phyloP scores from a whole-genome alignment of 2,888 invertebrate species.

The Mycogona germanica region DNA sequence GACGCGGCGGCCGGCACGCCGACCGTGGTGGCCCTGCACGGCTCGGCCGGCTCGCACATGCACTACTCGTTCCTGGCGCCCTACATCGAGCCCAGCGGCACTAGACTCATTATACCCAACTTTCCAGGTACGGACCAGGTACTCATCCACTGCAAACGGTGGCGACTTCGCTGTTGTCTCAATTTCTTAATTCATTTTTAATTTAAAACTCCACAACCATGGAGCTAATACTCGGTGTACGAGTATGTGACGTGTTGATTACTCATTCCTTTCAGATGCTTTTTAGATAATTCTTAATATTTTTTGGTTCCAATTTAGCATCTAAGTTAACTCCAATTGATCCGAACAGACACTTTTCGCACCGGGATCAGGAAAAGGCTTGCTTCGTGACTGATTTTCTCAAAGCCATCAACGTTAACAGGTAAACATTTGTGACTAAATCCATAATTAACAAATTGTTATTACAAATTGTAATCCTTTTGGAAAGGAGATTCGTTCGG shows the following conservation, averaged over 20 bases:
- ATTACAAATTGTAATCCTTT: not conserved
- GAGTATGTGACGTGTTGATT: too few relatives aligned
- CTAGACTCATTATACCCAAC: conserved; percentile 8
- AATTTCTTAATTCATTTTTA: not conserved
- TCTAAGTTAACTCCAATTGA: not conserved
- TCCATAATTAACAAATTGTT: not conserved
- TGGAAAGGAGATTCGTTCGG: not conserved
- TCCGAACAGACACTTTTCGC: not conserved
- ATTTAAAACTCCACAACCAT: not conserved
- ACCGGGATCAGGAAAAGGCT: conserved; percentile 4
- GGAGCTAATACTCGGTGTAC: too few relatives aligned
- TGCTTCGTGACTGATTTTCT: conserved; percentile 7
- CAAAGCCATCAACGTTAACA: conserved; percentile 1
- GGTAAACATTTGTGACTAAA: not conserved
- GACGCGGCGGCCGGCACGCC: not conserved
- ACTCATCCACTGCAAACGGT: too few relatives aligned
- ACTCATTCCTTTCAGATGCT: too few relatives aligned
- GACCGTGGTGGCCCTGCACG: conserved; percentile 10
- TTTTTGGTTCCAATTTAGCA: not conserved
- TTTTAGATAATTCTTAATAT: too few relatives aligned
- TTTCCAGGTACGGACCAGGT: conserved; percentile 12
- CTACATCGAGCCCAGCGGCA: not conserved
- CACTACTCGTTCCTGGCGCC: not conserved
- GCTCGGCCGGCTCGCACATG: conserved; percentile 1
- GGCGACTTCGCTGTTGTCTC: too few relatives aligned